Conservation (phyloP, 2,797 vertebrate genomes). For the Microctenopoma steveboyesi region DNA sequence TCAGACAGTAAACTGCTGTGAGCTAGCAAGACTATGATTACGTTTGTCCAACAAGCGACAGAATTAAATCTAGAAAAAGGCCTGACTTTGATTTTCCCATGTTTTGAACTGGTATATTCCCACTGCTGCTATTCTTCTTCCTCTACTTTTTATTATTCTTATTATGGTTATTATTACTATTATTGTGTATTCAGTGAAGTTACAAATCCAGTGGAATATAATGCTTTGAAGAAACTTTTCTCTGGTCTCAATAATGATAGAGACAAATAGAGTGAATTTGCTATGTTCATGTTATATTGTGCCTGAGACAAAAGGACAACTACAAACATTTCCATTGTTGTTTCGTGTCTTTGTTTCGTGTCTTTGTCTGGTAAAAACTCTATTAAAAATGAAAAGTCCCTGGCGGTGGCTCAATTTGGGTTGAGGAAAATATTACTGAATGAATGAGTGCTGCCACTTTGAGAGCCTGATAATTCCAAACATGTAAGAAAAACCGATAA, state of each 20-base stretch:
- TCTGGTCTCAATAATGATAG: constrained; percentile 20
- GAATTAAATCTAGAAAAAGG: constrained; percentile 40
- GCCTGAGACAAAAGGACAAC: constrained; percentile 44
- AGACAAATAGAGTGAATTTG: constrained; percentile 22
- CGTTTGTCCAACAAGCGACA: constrained; percentile 42
- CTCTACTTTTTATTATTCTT: too few species aligned
- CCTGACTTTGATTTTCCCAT: constrained; percentile 40
- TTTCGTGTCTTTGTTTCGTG: constrained; percentile 45
- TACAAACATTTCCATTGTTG: constrained; percentile 7
- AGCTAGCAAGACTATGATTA: constrained; percentile 47
- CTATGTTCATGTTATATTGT: constrained; percentile 32
- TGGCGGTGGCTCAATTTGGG: background rate
- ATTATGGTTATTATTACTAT: background rate
- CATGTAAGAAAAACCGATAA: background rate
- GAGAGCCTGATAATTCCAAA: constrained; percentile 35
- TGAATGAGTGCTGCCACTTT: constrained; percentile 30
- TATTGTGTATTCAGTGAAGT: constrained; percentile 11
- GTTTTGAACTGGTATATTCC: constrained; percentile 20
- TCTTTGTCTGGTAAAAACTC: constrained; percentile 36
- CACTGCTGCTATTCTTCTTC: constrained; percentile 4
- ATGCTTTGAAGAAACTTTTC: constrained; percentile 20
- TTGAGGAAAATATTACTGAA: constrained; percentile 25
- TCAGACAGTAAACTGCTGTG: constrained; percentile 45
- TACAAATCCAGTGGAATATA: constrained; percentile 7
- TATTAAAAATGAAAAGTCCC: constrained; percentile 45